Evolutionary conservation across 2,888 invertebrate genomes (phyloP).

Genomic region (Oscheius myriophilus): DNA sequence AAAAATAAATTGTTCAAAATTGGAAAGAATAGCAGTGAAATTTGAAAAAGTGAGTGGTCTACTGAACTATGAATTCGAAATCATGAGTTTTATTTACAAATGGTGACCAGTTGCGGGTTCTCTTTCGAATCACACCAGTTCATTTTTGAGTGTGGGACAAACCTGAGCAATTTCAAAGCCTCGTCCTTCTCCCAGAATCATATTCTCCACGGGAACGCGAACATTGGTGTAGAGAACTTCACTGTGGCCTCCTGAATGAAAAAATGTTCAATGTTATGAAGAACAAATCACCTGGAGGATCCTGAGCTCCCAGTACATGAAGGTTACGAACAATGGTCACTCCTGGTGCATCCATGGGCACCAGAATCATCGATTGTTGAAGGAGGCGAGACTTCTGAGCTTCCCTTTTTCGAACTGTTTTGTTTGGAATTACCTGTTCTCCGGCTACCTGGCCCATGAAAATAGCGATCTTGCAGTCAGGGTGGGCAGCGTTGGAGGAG

Average conservation of each 20-base stretch:
- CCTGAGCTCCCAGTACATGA: constrained; percentile 72
- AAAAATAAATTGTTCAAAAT: too few species aligned
- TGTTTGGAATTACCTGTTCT: constrained; percentile 31
- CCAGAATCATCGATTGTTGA: constrained; percentile 74
- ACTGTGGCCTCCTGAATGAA: constrained; percentile 72
- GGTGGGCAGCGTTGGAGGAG: constrained; percentile 73
- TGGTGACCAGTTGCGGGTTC: too few species aligned
- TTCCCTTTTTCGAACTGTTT: too few species aligned
- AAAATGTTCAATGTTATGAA: not conserved
- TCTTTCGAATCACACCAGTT: too few species aligned
- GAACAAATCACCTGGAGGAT: constrained; percentile 69
- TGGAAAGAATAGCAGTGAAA: too few species aligned
- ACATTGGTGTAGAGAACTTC: constrained; percentile 74
- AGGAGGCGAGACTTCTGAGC: constrained; percentile 68
- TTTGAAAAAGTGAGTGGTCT: too few species aligned
- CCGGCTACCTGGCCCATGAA: constrained; percentile 73
- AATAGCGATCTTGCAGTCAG: constrained; percentile 72
- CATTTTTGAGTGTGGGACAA: too few species aligned
- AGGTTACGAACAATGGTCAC: constrained; percentile 72
- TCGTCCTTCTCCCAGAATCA: constrained; percentile 74
- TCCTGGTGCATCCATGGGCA: constrained; percentile 74
- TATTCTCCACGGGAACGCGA: constrained; percentile 72
- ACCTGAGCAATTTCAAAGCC: constrained; percentile 74
- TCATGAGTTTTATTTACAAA: too few species aligned
- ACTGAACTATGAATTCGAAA: too few species aligned